Evolutionary conservation across 1,140 invertebrate species (phyloP).

Genomic region (Aphelenchoides avenae): DNA sequence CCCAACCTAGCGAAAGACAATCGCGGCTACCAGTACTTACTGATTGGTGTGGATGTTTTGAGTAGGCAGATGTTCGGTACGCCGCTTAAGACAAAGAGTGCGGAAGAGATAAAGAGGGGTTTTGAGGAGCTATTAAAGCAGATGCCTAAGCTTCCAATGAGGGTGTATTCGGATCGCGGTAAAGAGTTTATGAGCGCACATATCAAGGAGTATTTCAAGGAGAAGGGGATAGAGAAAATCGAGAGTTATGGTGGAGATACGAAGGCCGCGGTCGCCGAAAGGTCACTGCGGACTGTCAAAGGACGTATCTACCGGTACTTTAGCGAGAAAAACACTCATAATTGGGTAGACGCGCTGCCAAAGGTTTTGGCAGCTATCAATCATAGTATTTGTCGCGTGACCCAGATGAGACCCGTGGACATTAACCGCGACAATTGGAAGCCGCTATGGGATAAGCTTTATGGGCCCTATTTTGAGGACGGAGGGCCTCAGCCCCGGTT

Average conservation of each 20-base stretch:
- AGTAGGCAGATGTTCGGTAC: constrained; percentile 16
- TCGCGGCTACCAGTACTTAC: constrained; percentile 8
- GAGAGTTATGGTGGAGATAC: not conserved
- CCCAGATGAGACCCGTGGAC: constrained; percentile 19
- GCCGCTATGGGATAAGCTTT: constrained; percentile 16
- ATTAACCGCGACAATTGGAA: constrained; percentile 13
- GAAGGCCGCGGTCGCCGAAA: constrained; percentile 30
- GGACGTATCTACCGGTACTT: constrained; percentile 30
- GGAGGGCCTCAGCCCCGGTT: not conserved
- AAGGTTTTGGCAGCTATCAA: constrained; percentile 34
- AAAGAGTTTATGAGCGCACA: constrained; percentile 15
- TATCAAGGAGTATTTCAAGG: constrained; percentile 13
- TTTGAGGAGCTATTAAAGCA: constrained; percentile 17
- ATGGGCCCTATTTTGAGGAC: no score
- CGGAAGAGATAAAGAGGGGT: constrained; percentile 14
- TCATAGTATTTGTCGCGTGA: constrained; percentile 8
- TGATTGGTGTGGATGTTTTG: constrained; percentile 25
- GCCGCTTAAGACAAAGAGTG: constrained; percentile 9
- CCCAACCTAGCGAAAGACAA: constrained; percentile 13
- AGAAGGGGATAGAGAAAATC: constrained; percentile 8
- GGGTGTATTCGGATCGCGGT: constrained; percentile 19
- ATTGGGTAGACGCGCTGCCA: constrained; percentile 28
- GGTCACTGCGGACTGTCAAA: constrained; percentile 32
- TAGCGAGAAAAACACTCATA: constrained; percentile 15
- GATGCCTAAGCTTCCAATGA: constrained; percentile 5